Evolutionary conservation across 2,888 invertebrate genomes (phyloP).

Genomic region (Eurytoma californica): DNA sequence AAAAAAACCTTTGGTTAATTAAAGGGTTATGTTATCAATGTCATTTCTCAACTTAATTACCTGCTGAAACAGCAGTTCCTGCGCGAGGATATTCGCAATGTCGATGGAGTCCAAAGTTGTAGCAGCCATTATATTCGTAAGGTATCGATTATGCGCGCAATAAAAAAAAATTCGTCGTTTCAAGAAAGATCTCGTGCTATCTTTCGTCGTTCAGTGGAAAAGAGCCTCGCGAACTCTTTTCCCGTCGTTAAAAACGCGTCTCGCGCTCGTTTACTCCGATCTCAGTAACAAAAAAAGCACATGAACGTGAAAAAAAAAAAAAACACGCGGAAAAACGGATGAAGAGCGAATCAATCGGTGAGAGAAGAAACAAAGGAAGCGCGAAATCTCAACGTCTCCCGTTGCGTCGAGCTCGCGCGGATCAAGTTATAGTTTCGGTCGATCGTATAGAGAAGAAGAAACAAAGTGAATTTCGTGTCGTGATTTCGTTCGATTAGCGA

Average conservation of each 20-base stretch:
- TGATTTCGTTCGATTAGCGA: neutral
- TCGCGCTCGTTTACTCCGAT: neutral
- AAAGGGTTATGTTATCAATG: neutral
- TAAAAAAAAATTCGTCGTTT: constrained; percentile 61
- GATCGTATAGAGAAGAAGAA: neutral
- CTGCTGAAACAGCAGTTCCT: constrained; percentile 90
- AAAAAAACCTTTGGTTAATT: too few species aligned
- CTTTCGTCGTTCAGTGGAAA: constrained; percentile 8
- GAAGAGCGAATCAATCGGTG: neutral
- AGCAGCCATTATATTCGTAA: constrained; percentile 63
- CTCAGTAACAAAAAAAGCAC: neutral
- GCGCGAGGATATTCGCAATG: constrained; percentile 89
- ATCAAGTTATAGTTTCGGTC: too few species aligned
- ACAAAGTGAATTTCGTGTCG: neutral
- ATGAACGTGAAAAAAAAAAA: neutral
- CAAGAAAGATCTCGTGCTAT: constrained; percentile 61
- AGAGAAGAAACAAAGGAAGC: neutral
- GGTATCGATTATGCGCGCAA: neutral
- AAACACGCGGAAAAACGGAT: neutral
- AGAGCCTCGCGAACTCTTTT: neutral
- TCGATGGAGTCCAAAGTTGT: constrained; percentile 86
- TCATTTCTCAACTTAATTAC: constrained; percentile 73
- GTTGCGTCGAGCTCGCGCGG: neutral
- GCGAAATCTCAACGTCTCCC: neutral
- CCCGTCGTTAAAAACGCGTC: neutral